phyloP scores from a whole-genome alignment of 2,797 vertebrate genomes.

The Tenualosa ilisha region DNA sequence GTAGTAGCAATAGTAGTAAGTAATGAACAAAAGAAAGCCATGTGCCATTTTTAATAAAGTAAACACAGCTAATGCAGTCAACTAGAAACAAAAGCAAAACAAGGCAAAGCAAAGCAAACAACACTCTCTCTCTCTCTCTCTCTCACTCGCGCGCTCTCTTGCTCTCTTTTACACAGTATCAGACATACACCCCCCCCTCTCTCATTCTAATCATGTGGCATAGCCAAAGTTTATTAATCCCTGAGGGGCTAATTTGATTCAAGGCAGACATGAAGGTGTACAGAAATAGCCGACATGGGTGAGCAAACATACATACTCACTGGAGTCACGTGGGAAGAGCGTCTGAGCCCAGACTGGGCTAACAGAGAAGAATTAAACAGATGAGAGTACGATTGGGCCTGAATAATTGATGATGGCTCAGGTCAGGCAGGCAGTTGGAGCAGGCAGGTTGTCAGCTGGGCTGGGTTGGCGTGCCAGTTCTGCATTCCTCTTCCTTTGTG shows the following conservation, averaged over 20 bases:
- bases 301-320: not conserved
- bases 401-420: conserved; percentile 3
- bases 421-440: not conserved
- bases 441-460: not conserved
- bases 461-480: not conserved
- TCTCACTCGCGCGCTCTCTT: no score
- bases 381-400: not conserved
- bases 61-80: no score
- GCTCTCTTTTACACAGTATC: not conserved
- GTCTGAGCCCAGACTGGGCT: not conserved
- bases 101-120: no score
- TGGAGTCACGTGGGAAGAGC: not conserved
- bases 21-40: no score
- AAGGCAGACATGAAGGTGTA: not conserved
- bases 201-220: not conserved
- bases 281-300: conserved; percentile 14
- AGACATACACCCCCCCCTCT: not conserved
- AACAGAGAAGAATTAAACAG: not conserved
- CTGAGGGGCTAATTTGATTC: not conserved
- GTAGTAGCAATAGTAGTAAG: not conserved
- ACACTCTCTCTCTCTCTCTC: not conserved
- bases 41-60: no score
- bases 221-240: not conserved
- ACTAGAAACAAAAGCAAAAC: no score
- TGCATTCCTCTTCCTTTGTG: not conserved